These are phyloP conservation scores for Bathynomus jamesi DNA, from an alignment of 1,140 invertebrate genomes.

Conservation along the genomic window DNA sequence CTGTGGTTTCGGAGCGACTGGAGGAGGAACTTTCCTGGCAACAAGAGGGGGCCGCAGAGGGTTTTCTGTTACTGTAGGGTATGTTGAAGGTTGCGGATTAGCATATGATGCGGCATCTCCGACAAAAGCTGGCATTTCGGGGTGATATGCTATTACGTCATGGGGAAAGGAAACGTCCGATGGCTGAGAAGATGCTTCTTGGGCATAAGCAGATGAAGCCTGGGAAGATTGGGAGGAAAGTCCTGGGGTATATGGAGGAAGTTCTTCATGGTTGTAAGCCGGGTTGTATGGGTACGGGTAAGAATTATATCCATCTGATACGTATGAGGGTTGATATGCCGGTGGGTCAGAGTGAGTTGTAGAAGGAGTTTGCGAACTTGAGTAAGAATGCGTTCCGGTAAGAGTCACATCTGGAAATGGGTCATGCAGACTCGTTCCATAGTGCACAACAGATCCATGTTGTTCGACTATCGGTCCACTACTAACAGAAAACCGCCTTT, in stretches of 20 bases:
- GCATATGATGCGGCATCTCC: conserved; percentile 24
- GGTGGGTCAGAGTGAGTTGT: conserved; percentile 36
- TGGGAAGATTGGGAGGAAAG: conserved; percentile 36
- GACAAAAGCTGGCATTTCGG: conserved; percentile 30
- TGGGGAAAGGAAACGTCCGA: conserved; percentile 24
- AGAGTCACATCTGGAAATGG: conserved; percentile 34
- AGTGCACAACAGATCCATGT: conserved; percentile 20
- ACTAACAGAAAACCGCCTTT: conserved; percentile 43
- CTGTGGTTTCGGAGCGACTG: conserved; percentile 31
- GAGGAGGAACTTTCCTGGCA: conserved; percentile 32
- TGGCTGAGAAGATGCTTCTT: conserved; percentile 24
- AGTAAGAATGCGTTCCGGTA: conserved; percentile 29
- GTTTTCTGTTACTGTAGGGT: conserved; percentile 21
- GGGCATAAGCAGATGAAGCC: conserved; percentile 31
- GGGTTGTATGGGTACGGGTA: conserved; percentile 34
- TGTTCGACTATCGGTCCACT: conserved; percentile 29
- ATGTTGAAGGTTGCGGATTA: conserved; percentile 26
- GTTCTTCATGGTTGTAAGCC: conserved; percentile 32
- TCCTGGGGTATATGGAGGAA: conserved; percentile 33
- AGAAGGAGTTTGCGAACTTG: conserved; percentile 32
- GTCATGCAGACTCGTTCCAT: conserved; percentile 26
- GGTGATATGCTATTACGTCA: conserved; percentile 11
- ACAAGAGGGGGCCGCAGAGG: conserved; percentile 6
- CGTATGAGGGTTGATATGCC: conserved; percentile 33
- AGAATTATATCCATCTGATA: conserved; percentile 24